Evolutionary conservation across 1,140 invertebrate species (phyloP).

Genomic region (Homalodisca vitripennis): DNA sequence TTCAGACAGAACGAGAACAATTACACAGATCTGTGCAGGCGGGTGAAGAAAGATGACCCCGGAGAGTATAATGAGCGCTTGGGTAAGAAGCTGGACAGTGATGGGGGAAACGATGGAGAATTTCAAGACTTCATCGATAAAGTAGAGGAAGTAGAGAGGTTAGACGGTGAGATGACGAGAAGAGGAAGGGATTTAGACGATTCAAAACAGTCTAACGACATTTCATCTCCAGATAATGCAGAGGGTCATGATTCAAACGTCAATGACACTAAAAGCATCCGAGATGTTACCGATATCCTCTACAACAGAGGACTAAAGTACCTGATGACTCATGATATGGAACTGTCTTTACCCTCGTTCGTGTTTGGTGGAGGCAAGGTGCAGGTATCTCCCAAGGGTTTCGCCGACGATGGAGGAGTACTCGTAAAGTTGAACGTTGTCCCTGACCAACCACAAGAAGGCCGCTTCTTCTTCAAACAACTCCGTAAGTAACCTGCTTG

Average conservation of each 20-base stretch:
- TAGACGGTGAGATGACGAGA: constrained; percentile 36
- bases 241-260: constrained; percentile 43
- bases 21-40: constrained; percentile 32
- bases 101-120: constrained; percentile 50
- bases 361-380: constrained; percentile 68
- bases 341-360: constrained; percentile 64
- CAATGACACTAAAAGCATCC: constrained; percentile 47
- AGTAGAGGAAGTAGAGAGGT: constrained; percentile 43
- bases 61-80: background rate
- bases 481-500: constrained; percentile 58
- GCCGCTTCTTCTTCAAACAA: constrained; percentile 68
- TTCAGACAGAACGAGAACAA: constrained; percentile 60
- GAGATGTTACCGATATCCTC: constrained; percentile 68
- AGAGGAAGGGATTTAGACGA: constrained; percentile 27
- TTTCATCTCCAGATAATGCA: background rate
- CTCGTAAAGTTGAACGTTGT: constrained; percentile 68
- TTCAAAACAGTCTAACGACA: background rate
- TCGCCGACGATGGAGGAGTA: constrained; percentile 66
- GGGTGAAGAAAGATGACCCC: constrained; percentile 10
- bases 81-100: constrained; percentile 50
- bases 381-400: constrained; percentile 65
- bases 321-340: constrained; percentile 71
- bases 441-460: constrained; percentile 49
- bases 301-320: constrained; percentile 68
- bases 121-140: constrained; percentile 43